Conservation (phyloP, 1,140 invertebrate genomes). For the Cydia splendana region DNA sequence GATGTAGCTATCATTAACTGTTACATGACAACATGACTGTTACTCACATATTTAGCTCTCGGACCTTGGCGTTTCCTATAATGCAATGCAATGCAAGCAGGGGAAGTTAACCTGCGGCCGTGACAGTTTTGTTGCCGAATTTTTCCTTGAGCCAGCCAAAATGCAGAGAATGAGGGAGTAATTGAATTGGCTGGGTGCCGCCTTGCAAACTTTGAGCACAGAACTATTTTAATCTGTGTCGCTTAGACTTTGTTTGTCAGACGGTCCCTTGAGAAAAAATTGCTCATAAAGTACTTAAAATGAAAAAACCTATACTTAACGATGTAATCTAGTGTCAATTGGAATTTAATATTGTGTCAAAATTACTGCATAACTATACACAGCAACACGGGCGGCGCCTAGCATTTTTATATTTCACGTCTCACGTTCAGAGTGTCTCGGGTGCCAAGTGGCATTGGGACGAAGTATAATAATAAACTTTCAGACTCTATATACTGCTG, state of each 20-base stretch:
- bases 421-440: not conserved
- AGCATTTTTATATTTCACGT: constrained; percentile 3
- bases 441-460: constrained; percentile 24
- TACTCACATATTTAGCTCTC: not conserved
- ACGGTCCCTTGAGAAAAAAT: not conserved
- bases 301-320: not conserved
- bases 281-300: not conserved
- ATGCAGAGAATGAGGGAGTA: constrained; percentile 7
- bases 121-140: not conserved
- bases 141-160: constrained; percentile 6
- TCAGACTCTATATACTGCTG: not conserved
- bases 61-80: constrained; percentile 11
- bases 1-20: not conserved
- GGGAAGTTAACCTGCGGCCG: not conserved
- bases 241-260: not conserved
- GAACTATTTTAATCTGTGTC: constrained; percentile 6
- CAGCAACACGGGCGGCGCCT: not conserved
- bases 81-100: not conserved
- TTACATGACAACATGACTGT: not conserved
- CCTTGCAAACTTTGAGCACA: not conserved
- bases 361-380: too few relatives aligned
- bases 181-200: constrained; percentile 24
- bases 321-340: not conserved
- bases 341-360: not conserved
- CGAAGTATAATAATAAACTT: constrained; percentile 19